Conservation (phyloP, 2,113 vertebrate genomes). For the Prochilodus magdalenae region DNA sequence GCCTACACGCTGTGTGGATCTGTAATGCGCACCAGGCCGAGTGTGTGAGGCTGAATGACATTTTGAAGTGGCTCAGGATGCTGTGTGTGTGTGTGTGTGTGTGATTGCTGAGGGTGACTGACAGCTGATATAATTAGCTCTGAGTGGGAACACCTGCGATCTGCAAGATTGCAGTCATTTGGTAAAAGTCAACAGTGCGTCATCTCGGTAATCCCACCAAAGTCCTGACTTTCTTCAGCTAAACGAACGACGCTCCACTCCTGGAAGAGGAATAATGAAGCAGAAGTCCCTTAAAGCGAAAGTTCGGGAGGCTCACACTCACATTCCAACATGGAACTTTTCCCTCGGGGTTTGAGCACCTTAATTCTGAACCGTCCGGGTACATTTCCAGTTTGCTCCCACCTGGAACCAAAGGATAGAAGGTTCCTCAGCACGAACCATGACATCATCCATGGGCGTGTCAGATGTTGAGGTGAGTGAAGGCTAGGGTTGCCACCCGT, state of each 20-base stretch:
- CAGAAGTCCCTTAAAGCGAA: slow-evolving; percentile 26
- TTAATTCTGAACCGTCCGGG: too few species aligned
- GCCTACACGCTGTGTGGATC: neutral
- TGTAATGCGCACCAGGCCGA: slow-evolving; percentile 32
- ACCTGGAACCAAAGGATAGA: too few species aligned
- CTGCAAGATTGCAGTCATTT: slow-evolving; percentile 17
- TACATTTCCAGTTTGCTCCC: too few species aligned
- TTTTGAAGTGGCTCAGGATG: slow-evolving; percentile 67
- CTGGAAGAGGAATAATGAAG: neutral
- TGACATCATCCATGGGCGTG: too few species aligned
- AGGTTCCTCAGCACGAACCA: too few species aligned
- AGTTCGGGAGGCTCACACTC: neutral
- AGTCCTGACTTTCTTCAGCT: neutral
- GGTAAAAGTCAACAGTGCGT: slow-evolving; percentile 39
- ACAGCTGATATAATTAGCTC: slow-evolving; percentile 40
- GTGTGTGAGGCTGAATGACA: slow-evolving; percentile 29
- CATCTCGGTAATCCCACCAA: slow-evolving; percentile 45
- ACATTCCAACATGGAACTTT: too few species aligned
- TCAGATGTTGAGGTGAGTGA: too few species aligned
- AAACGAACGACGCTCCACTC: neutral
- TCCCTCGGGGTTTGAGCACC: too few species aligned
- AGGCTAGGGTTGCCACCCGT: too few species aligned
- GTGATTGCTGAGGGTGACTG: slow-evolving; percentile 39
- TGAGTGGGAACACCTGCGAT: slow-evolving; percentile 38
- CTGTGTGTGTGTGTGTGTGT: neutral